Evolutionary conservation across 2,888 invertebrate species (phyloP), one percentile per base, ranked within the genome.

Genomic region (Hedya salicella): DNA sequence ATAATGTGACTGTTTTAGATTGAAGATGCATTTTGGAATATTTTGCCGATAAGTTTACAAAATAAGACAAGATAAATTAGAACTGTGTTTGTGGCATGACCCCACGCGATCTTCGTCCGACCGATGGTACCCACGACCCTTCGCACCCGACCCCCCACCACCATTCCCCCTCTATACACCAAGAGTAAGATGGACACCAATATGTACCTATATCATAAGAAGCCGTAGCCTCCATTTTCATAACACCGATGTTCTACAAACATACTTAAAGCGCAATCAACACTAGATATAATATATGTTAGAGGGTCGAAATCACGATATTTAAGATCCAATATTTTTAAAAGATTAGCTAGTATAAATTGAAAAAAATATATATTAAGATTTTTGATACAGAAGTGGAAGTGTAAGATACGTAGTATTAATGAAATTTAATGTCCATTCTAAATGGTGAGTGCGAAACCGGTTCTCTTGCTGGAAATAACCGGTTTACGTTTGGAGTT

Each of bases 371-470:
- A 60, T 64, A 64, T 59, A 46, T 32, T 59, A 85, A 81, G 80
- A 81, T 78, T 87, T 88, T 88, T 88, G 86, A 87, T 88, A 88
- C 87, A 71, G 79, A 80, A 78, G 77, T 72, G 73, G 70, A 72
- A 69, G 69, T 75, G 71, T 78, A 76, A 77, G 73, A 77, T 82
- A 81, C 71, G 69, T 74, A 73, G 73, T 72, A 74, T 40, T 40
- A 61, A 48, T 61, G 19, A 71, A 74, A 76, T 73, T 73, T 72
- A 68, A 76, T 77, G 82, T 85, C 81, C 79, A 79, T 73, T 80
- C 78, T 77, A 57, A 32, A 52, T 39, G 9, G 36, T 8, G 36
- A 9, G 36, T 36, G 36, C 36, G 36, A 1, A 36, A 9, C 36
- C 11, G 36, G 36, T 36, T 36, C 25, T 25, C 9, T 36, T 9